Percentiles rank a stretch among this genome's conserved stretches.
phyloP scores from a whole-genome alignment of 1,140 invertebrate genomes.

The Caerostris darwini region DNA sequence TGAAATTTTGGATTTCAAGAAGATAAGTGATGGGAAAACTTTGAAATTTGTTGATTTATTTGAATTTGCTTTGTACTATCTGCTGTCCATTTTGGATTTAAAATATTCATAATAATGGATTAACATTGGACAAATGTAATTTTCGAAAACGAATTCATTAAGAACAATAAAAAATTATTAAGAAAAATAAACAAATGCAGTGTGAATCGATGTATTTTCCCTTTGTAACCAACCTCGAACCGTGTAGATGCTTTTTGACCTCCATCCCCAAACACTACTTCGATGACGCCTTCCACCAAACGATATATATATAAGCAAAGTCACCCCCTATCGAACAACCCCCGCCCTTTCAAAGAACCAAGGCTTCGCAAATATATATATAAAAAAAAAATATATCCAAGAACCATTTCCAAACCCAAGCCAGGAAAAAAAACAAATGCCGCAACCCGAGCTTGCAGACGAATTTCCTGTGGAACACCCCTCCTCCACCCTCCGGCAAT shows the following conservation, averaged over 20 bases:
- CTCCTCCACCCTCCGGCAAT: background rate
- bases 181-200: too few relatives aligned
- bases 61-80: too few relatives aligned
- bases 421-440: slow-evolving; percentile 9
- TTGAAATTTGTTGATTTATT: too few relatives aligned
- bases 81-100: too few relatives aligned
- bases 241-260: background rate
- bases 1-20: too few relatives aligned
- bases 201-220: too few relatives aligned
- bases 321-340: background rate
- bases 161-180: too few relatives aligned
- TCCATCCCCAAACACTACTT: slow-evolving; percentile 30
- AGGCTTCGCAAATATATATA: slow-evolving; percentile 4
- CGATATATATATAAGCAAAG: slow-evolving; percentile 28
- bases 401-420: slow-evolving; percentile 17
- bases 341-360: background rate
- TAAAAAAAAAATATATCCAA: background rate
- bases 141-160: too few relatives aligned
- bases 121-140: too few relatives aligned
- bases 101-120: too few relatives aligned
- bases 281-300: slow-evolving; percentile 11
- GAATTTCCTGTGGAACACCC: slow-evolving; percentile 30
- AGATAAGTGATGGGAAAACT: too few relatives aligned
- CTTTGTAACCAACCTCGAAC: too few relatives aligned
- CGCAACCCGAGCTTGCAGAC: slow-evolving; percentile 35